Base-by-base conservation (phyloP, 1,140 invertebrate genomes). In the Yoshiicerus persimilis region DNA sequence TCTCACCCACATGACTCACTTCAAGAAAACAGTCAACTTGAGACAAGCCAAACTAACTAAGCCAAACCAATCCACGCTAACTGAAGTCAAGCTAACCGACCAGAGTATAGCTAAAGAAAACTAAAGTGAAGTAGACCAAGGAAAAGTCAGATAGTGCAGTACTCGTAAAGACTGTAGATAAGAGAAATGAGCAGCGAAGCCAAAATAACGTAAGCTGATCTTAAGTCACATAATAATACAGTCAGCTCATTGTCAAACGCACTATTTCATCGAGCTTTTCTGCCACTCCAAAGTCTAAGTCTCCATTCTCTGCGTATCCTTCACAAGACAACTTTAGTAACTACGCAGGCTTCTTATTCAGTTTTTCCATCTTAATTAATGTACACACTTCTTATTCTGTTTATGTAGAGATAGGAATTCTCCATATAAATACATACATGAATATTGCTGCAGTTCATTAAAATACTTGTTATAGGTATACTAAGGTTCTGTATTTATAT, bases 1-100 rank as follows among this genome's bases (percentile, higher is more conserved):
- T 84, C 83, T 84, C 83, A 84, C 38, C 83, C 83, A 84, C 83
- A 84, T 84, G 83, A 84, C 83, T 84, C 83, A 84, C 38, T 84
- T 84, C 83, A 41, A 11, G 32, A 84, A 84, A 62, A 6, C 83
- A 84, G 38, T 84, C 75, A 80, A 80, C 20, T 80, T 34, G n/a
- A 36, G 75, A 80, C 75, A 62, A 84, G 83, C 25, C 39, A 62
- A 84, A 75, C 66, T 75, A 30, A 34, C 66, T 34, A 75, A 30
- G 34, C 77, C 77, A 83, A 62, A 47, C 83, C 83, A 47, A 84
- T 47, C 83, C 38, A 36, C 25, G 64, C 64, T 70, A 30, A 70
- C 23, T 70, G 16, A 27, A 70, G 75, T 38, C 34, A 80, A 80
- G 34, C 32, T 38, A 80, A 23, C 75, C 75, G 32, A 80, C 32